Evolutionary conservation across 2,888 invertebrate genomes (phyloP), one percentile per base, ranked within the genome.

Genomic region (Catocala nupta): DNA sequence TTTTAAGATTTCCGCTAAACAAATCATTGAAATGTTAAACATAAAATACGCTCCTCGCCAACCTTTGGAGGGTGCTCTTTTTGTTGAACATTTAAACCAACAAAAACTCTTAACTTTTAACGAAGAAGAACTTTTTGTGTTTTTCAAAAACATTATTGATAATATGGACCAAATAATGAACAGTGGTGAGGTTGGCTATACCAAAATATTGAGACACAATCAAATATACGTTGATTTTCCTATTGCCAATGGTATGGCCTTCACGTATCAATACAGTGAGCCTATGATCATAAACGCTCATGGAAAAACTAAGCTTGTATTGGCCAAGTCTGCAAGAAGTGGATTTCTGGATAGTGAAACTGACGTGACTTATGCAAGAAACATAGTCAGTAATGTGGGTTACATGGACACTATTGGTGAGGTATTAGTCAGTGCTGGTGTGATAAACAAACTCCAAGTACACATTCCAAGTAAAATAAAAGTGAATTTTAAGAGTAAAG

Each of bases 171-270:
- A 85, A 10, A 80, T 95, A 8, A 82, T 84, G n/a, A 79, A 93
- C 6, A 95, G 95, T 51, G 84, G 91, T 54, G 78, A 92, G n/a
- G 88, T 95, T 73, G 95, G 96, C 78, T 94, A 94, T 86, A 96
- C 95, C 47, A 96, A 96, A 84, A 85, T 96, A 10, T 81, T 92
- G 51, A 95, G 95, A 75, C 89, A 93, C 50, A 92, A 93, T 52
- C 95, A 96, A 70, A 87, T 95, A 11, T 94, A 13, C 94, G 5
- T 85, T 96, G 10, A 95, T 95, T 82, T 96, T 96, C 92, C 96
- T 5, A 95, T 96, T n/a, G 96, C 95, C 65, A 95, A 95, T 78
- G 97, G 97, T 84, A 89, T 96, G 70, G 97, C 97, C 10, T 96
- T 96, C 84, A 86, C 95, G 63, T 96, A 92, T 86, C 95, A 95